These are phyloP conservation scores for Arbacia lixula DNA, from an alignment of 53 echinoderm and acorn worm species.

Conservation along the genomic window DNA sequence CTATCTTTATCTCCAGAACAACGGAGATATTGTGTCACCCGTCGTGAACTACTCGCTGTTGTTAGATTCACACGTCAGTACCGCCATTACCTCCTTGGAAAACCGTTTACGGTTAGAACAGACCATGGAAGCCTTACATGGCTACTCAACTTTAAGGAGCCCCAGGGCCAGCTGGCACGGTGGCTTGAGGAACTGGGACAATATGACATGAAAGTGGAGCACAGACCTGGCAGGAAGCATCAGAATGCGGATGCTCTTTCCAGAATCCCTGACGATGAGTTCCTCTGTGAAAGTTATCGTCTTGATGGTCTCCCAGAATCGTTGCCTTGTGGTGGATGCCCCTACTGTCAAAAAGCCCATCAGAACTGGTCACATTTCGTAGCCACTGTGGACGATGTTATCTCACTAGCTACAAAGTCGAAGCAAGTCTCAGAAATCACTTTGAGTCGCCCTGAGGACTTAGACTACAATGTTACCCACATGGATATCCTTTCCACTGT, in stretches of 20 bases:
- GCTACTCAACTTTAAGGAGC: conserved; percentile 55
- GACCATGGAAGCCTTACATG: conserved; percentile 63
- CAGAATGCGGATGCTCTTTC: conserved; percentile 71
- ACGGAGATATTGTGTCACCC: conserved; percentile 55
- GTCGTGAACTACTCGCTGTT: conserved; percentile 60
- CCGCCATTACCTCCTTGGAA: conserved; percentile 59
- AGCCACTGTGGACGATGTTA: conserved; percentile 49
- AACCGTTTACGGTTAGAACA: conserved; percentile 45
- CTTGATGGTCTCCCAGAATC: conserved; percentile 16
- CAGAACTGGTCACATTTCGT: conserved; percentile 60
- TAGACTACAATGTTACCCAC: too few relatives aligned
- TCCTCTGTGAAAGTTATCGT: conserved; percentile 3
- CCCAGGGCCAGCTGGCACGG: conserved; percentile 63
- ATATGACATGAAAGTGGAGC: conserved; percentile 52
- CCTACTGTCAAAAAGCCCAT: conserved; percentile 57
- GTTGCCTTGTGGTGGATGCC: conserved; percentile 62
- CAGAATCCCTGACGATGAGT: conserved; percentile 21
- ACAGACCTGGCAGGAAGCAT: conserved; percentile 42
- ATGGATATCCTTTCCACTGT: too few relatives aligned
- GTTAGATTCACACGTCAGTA: conserved; percentile 53
- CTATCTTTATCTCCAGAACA: conserved; percentile 44
- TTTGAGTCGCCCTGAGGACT: too few relatives aligned
- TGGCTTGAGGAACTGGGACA: conserved; percentile 66
- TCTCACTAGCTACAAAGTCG: too few relatives aligned
- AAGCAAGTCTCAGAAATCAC: too few relatives aligned